Conservation (phyloP, 2,888 invertebrate genomes). For the Thelaira solivaga region DNA sequence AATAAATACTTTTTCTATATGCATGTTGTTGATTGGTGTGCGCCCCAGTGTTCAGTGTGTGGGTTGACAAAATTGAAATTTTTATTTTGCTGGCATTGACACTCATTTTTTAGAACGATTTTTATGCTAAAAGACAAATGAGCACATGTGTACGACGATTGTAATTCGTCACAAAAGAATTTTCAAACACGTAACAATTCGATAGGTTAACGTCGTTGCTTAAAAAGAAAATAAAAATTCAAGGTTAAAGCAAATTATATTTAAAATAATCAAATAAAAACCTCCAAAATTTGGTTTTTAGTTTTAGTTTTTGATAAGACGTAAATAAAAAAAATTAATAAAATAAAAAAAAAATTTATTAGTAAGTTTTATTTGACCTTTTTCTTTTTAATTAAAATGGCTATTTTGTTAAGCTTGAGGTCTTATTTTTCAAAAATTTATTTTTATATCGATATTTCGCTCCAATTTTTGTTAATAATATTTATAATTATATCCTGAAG, state of each 20-base stretch:
- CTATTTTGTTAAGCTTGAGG: too few species aligned
- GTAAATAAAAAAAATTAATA: not conserved
- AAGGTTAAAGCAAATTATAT: constrained; percentile 33
- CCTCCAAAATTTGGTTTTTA: constrained; percentile 56
- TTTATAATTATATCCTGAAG: too few species aligned
- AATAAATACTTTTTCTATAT: not conserved
- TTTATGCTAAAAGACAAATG: constrained; percentile 5
- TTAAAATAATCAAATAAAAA: constrained; percentile 27
- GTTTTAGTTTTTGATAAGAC: too few species aligned
- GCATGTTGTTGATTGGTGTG: not conserved
- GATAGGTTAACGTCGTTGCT: constrained; percentile 17
- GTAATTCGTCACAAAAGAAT: constrained; percentile 43
- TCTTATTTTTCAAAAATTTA: too few species aligned
- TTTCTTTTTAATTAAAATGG: too few species aligned
- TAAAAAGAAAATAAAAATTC: constrained; percentile 17
- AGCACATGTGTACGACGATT: constrained; percentile 2
- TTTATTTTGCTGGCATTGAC: constrained; percentile 54
- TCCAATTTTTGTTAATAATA: too few species aligned
- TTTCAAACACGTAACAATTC: constrained; percentile 13
- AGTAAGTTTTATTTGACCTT: too few species aligned
- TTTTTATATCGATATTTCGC: too few species aligned
- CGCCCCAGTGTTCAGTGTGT: too few species aligned
- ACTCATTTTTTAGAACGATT: constrained; percentile 47
- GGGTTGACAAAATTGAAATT: constrained; percentile 31
- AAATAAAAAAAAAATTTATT: not conserved